Evolutionary conservation across 1,140 invertebrate species (phyloP).

Genomic region (Nixonia krombeini): DNA sequence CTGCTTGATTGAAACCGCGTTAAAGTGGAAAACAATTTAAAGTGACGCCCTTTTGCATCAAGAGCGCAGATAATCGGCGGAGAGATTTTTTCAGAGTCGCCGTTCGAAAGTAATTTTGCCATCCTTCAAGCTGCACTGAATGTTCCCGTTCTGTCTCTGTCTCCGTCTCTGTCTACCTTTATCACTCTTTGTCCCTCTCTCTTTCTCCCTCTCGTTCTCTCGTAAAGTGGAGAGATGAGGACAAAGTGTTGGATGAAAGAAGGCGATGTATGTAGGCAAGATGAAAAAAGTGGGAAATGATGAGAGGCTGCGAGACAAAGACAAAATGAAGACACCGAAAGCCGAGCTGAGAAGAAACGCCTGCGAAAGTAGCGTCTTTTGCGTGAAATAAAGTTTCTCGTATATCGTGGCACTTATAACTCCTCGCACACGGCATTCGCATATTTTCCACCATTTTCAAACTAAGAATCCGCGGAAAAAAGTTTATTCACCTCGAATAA

Average conservation of each 20-base stretch:
- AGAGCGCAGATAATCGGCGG: conserved; percentile 6
- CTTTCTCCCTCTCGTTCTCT: too few species aligned
- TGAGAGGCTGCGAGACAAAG: conserved; percentile 3
- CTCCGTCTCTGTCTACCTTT: too few species aligned
- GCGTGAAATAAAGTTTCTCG: conserved; percentile 11
- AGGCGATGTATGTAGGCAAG: conserved; percentile 3
- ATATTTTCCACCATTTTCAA: conserved; percentile 3
- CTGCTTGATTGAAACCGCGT: background rate
- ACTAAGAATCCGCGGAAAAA: too few species aligned
- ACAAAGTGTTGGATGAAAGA: conserved; percentile 7
- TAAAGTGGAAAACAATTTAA: conserved; percentile 33
- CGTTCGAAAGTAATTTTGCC: conserved; percentile 18
- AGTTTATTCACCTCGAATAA: too few species aligned
- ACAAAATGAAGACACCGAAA: conserved; percentile 9
- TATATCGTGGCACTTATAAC: conserved; percentile 7
- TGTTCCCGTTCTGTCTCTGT: too few species aligned
- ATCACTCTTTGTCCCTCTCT: too few species aligned
- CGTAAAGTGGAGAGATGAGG: conserved; percentile 4
- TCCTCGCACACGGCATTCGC: conserved; percentile 1
- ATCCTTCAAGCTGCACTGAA: conserved; percentile 2
- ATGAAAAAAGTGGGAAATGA: conserved; percentile 20
- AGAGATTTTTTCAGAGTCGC: conserved; percentile 19
- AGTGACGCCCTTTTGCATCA: conserved; percentile 7
- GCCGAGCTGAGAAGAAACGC: conserved; percentile 2
- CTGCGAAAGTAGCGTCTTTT: conserved; percentile 8